phyloP scores from a whole-genome alignment of 1,140 invertebrate species.

The Amyelois transitella region DNA sequence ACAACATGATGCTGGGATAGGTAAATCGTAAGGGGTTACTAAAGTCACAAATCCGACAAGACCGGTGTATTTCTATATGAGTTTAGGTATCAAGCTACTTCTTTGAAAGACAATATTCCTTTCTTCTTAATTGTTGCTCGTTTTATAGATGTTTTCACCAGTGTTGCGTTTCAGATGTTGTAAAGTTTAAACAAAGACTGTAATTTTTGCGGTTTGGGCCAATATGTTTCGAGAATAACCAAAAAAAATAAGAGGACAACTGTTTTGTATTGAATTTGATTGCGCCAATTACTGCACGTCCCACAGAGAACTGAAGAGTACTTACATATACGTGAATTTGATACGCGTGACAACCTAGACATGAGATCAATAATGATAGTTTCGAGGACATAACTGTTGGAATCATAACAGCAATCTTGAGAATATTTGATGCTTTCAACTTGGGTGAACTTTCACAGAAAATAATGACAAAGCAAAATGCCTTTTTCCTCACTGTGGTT shows the following conservation, averaged over 20 bases:
- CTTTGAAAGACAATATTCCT: not conserved
- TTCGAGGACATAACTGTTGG: slow-evolving; percentile 3
- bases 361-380: slow-evolving; percentile 1
- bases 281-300: not conserved
- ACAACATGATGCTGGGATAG: no score
- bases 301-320: not conserved
- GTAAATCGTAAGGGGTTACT: no score
- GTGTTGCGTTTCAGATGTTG: not conserved
- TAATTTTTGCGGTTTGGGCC: not conserved
- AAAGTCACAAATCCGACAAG: no score
- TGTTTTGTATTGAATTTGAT: not conserved
- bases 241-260: not conserved
- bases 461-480: not conserved
- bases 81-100: not conserved
- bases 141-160: not conserved
- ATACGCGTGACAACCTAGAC: not conserved
- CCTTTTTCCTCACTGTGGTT: not conserved
- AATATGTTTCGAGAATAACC: not conserved
- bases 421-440: not conserved
- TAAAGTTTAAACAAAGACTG: not conserved
- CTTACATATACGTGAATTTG: not conserved
- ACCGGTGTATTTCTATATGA: not conserved
- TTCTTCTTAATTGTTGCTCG: not conserved
- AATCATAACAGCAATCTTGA: not conserved
- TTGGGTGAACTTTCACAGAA: not conserved